Conservation (phyloP, 2,797 vertebrate species). For the Periparus ater region DNA sequence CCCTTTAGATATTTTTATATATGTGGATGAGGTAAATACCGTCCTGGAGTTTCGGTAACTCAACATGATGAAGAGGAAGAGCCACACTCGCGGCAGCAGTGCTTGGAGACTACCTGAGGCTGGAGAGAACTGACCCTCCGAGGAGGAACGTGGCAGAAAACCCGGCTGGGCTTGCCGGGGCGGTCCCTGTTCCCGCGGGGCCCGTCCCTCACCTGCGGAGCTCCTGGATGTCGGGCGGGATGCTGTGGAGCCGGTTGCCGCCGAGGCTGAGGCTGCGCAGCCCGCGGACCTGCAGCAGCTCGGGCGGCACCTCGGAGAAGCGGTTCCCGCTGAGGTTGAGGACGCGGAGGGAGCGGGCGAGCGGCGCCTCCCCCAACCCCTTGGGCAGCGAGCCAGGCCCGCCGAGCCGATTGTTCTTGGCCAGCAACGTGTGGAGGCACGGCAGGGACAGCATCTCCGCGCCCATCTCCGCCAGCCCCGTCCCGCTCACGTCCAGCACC, state of each 20-base stretch:
- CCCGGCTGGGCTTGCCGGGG: background rate
- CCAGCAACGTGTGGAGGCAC: constrained; percentile 86
- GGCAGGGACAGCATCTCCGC: constrained; percentile 81
- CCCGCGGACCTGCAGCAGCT: constrained; percentile 81
- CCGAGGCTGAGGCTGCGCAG: constrained; percentile 93
- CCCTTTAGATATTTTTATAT: background rate
- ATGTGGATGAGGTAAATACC: background rate
- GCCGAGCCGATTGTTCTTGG: constrained; percentile 94
- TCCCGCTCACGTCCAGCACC: constrained; percentile 92
- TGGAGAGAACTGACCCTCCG: no score
- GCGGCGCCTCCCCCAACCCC: constrained; percentile 74
- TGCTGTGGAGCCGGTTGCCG: constrained; percentile 90
- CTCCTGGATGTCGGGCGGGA: constrained; percentile 90
- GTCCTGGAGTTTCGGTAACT: accelerated
- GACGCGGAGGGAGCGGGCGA: constrained; percentile 87
- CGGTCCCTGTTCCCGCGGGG: background rate
- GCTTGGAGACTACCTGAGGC: background rate
- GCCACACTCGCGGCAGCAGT: background rate
- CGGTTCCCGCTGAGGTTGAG: constrained; percentile 95
- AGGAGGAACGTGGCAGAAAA: background rate
- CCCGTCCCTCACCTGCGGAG: constrained; percentile 82
- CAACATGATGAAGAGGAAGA: background rate
- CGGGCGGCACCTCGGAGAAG: constrained; percentile 88
- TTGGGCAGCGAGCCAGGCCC: constrained; percentile 89
- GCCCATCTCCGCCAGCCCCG: constrained; percentile 82